Percentiles rank a stretch among this genome's conserved stretches.
Conservation (phyloP, 1,140 invertebrate genomes). For the Caenorhabditis remanei region DNA sequence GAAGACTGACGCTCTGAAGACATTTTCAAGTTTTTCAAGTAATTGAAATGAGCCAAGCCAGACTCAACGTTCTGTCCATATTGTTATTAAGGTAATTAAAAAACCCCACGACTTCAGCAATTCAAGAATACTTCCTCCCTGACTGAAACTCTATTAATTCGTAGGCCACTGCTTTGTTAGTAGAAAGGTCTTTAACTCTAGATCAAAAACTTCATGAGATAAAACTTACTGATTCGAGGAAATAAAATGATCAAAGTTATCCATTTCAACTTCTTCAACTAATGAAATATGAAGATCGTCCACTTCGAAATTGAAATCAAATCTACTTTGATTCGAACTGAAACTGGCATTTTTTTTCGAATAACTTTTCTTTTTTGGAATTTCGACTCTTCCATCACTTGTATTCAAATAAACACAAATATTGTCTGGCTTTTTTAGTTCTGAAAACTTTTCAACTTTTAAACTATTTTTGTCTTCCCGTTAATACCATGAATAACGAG, state of each 20-base stretch:
- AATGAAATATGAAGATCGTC: conserved; percentile 40
- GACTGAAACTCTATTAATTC: too few relatives aligned
- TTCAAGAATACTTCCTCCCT: too few relatives aligned
- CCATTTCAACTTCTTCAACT: not conserved
- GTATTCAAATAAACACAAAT: conserved; percentile 21
- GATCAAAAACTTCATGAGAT: too few relatives aligned
- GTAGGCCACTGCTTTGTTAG: too few relatives aligned
- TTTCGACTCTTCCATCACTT: conserved; percentile 20
- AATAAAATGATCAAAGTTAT: conserved; percentile 26
- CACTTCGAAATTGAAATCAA: conserved; percentile 14
- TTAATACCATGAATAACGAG: not conserved
- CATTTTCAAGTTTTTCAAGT: too few relatives aligned
- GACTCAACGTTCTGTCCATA: too few relatives aligned
- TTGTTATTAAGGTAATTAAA: too few relatives aligned
- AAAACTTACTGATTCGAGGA: conserved; percentile 24
- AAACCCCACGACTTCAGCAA: too few relatives aligned
- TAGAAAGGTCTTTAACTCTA: too few relatives aligned
- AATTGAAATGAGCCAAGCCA: too few relatives aligned
- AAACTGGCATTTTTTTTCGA: not conserved
- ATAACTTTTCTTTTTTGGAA: not conserved
- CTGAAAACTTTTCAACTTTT: not conserved
- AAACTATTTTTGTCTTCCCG: too few relatives aligned
- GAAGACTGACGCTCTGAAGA: too few relatives aligned
- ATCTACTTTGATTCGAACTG: not conserved
- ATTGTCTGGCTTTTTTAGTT: conserved; percentile 13